Evolutionary conservation across 2,888 invertebrate species (phyloP).

Genomic region (Hypercompe scribonia): DNA sequence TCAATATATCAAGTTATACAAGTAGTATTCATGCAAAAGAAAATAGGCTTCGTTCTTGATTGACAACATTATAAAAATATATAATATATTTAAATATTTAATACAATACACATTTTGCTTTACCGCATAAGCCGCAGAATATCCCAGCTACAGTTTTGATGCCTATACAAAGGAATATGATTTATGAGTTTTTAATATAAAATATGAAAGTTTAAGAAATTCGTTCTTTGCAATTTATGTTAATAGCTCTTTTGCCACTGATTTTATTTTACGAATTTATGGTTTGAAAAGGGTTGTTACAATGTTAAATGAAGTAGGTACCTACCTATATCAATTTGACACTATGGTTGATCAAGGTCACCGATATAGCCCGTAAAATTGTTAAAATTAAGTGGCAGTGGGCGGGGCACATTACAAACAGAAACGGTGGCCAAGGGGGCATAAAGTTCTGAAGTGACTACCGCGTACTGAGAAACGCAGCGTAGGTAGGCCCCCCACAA

Average conservation of each 20-base stretch:
- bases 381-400: no score
- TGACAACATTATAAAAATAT: background rate
- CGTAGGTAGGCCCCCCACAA: no score
- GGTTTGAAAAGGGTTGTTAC: background rate
- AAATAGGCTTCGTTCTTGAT: background rate
- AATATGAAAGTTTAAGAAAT: background rate
- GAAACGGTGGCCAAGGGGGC: no score
- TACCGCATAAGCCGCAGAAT: background rate
- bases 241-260: background rate
- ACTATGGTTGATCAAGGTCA: background rate
- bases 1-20: no score
- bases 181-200: conserved; percentile 3
- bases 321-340: background rate
- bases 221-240: background rate
- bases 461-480: no score
- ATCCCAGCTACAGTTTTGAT: background rate
- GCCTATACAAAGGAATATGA: background rate
- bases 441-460: no score
- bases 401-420: no score
- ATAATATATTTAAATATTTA: background rate
- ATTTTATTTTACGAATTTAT: background rate
- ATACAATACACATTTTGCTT: background rate
- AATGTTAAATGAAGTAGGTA: background rate
- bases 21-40: background rate
- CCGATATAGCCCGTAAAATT: no score